These are phyloP conservation scores for Aplocera efformata DNA, from an alignment of 2,888 invertebrate species.

Conservation along the genomic window DNA sequence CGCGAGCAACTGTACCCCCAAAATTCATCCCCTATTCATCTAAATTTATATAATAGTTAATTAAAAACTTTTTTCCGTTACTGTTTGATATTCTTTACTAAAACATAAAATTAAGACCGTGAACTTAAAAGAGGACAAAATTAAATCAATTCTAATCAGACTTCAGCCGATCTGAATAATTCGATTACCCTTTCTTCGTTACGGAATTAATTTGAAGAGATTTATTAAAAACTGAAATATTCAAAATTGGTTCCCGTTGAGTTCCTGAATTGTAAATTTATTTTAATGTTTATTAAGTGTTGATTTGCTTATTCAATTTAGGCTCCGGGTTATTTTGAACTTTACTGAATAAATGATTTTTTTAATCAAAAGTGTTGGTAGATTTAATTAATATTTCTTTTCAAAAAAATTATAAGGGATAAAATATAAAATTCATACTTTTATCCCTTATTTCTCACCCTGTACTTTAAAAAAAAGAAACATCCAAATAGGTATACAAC, in stretches of 20 bases:
- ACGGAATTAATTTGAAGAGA: constrained; percentile 45
- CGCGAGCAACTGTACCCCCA: too few species aligned
- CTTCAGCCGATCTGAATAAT: constrained; percentile 63
- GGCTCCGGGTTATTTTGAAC: background rate
- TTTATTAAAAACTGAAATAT: constrained; percentile 55
- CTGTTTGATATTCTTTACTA: too few species aligned
- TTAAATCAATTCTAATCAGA: constrained; percentile 61
- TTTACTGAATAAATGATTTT: background rate
- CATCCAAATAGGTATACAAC: too few species aligned
- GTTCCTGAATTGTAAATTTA: constrained; percentile 27
- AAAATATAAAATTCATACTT: too few species aligned
- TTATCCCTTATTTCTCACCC: too few species aligned
- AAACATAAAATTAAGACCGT: too few species aligned
- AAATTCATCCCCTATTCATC: too few species aligned
- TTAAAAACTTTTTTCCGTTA: too few species aligned
- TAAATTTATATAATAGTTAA: too few species aligned
- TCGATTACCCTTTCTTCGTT: constrained; percentile 55
- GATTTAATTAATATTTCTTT: background rate
- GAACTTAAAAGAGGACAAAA: constrained; percentile 31
- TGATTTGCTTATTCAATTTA: constrained; percentile 1
- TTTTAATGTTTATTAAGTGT: constrained; percentile 25
- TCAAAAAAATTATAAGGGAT: too few species aligned
- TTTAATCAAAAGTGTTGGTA: too few species aligned
- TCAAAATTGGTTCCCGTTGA: constrained; percentile 40
- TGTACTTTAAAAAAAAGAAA: too few species aligned